Evolutionary conservation across 2,797 vertebrate genomes (phyloP).

Genomic region (Buphagus erythrorhynchus): DNA sequence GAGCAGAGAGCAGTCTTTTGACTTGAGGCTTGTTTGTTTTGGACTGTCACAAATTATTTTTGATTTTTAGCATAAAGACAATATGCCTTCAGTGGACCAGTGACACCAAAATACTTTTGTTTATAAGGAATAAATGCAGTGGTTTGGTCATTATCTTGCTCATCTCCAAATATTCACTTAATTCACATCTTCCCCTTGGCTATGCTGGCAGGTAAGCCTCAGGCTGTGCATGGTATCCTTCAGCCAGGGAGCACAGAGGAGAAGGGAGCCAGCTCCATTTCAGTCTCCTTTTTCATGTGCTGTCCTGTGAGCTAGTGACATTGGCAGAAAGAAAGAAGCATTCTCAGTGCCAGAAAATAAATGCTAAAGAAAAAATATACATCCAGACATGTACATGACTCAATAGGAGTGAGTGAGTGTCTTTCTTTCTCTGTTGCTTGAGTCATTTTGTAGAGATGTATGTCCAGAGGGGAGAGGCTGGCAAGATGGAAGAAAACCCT

Average conservation of each 20-base stretch:
- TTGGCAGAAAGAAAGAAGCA: neutral
- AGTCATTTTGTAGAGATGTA: neutral
- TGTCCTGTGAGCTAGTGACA: neutral
- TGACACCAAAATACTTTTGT: neutral
- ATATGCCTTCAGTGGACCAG: neutral
- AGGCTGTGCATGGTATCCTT: neutral
- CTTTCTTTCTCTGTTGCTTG: neutral
- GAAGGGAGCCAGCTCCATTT: neutral
- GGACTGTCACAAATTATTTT: neutral
- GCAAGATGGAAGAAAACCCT: neutral
- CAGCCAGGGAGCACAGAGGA: neutral
- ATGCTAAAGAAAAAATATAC: neutral
- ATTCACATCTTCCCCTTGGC: neutral
- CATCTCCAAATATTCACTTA: neutral
- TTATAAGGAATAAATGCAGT: neutral
- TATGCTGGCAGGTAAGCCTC: neutral
- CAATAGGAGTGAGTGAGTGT: neutral
- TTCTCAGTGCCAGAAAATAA: neutral
- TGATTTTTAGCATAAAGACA: neutral
- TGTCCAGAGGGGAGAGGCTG: neutral
- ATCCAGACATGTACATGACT: neutral
- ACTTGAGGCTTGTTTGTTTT: neutral
- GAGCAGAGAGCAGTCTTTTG: neutral
- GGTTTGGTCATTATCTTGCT: neutral
- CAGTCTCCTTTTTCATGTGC: neutral